phyloP scores from a whole-genome alignment of 1,140 invertebrate species.

The Meloidogyne hapla region DNA sequence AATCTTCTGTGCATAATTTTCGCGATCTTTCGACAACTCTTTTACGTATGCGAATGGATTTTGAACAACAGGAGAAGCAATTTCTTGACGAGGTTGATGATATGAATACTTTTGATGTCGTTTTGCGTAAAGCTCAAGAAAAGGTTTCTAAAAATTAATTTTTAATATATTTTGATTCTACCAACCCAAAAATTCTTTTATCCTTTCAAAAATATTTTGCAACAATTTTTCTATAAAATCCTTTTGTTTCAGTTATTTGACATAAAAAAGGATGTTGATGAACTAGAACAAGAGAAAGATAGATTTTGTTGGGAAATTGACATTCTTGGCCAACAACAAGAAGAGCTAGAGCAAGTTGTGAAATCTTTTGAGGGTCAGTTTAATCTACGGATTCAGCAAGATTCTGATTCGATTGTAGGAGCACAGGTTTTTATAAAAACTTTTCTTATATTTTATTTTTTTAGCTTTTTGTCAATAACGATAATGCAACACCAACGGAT shows the following conservation, averaged over 20 bases:
- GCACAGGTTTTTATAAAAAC: neutral
- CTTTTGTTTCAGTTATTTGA: slow-evolving; percentile 7
- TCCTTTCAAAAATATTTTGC: no score
- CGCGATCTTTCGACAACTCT: slow-evolving; percentile 34
- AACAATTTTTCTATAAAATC: no score
- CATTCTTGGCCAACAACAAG: slow-evolving; percentile 35
- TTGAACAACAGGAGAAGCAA: slow-evolving; percentile 36
- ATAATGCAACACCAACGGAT: slow-evolving; percentile 23
- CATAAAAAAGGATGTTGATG: slow-evolving; percentile 28
- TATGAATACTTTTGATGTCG: slow-evolving; percentile 36
- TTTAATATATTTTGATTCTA: slow-evolving; percentile 3
- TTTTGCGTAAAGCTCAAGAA: slow-evolving; percentile 38
- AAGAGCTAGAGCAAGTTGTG: slow-evolving; percentile 28
- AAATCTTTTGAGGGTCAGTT: slow-evolving; percentile 30
- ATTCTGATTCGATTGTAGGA: neutral
- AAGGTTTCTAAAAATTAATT: slow-evolving; percentile 24
- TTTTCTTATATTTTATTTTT: neutral
- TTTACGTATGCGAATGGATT: slow-evolving; percentile 30
- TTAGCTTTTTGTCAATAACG: neutral
- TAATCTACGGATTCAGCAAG: neutral
- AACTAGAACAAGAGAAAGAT: slow-evolving; percentile 36
- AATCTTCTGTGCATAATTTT: slow-evolving; percentile 19
- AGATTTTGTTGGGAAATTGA: slow-evolving; percentile 39
- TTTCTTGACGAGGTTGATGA: slow-evolving; percentile 43
- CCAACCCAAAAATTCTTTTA: neutral